These are phyloP conservation scores for Callospermophilus lateralis DNA, from an alignment of 2,113 vertebrate genomes.

Conservation along the genomic window DNA sequence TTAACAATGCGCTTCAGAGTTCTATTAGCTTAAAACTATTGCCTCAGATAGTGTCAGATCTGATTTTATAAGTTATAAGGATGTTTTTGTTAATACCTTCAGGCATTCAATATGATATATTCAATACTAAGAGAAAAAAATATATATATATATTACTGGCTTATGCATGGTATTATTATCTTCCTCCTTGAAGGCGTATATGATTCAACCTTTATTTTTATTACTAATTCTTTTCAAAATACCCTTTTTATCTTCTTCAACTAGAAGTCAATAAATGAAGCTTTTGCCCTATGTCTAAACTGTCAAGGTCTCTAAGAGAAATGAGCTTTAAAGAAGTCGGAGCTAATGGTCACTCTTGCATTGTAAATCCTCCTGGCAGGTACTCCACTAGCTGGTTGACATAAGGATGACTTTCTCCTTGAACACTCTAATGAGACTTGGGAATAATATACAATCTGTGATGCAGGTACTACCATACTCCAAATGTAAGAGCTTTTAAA, in stretches of 20 bases:
- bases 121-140: constrained; percentile 38
- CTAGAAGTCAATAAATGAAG: constrained; percentile 87
- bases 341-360: constrained; percentile 86
- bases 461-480: constrained; percentile 81
- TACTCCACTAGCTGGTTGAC: constrained; percentile 83
- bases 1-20: constrained; percentile 53
- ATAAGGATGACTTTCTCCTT: constrained; percentile 89
- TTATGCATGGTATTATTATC: constrained; percentile 45
- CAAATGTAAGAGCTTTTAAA: constrained; percentile 85
- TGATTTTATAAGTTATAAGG: constrained; percentile 53
- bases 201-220: constrained; percentile 86
- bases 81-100: constrained; percentile 65
- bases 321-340: constrained; percentile 86
- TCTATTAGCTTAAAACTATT: constrained; percentile 63
- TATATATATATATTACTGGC: not conserved
- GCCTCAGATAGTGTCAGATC: constrained; percentile 27
- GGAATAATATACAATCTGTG: constrained; percentile 88
- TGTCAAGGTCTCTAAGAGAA: constrained; percentile 87
- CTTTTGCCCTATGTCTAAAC: constrained; percentile 86
- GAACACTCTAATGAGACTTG: constrained; percentile 87
- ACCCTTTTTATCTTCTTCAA: constrained; percentile 87
- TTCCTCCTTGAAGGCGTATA: constrained; percentile 74
- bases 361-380: constrained; percentile 87
- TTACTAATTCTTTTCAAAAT: constrained; percentile 80
- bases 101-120: constrained; percentile 62